Percentiles rank a stretch among this genome's conserved stretches.
Conservation (phyloP, 92 coral and sea anemone species). For the Galaxea fascicularis region DNA sequence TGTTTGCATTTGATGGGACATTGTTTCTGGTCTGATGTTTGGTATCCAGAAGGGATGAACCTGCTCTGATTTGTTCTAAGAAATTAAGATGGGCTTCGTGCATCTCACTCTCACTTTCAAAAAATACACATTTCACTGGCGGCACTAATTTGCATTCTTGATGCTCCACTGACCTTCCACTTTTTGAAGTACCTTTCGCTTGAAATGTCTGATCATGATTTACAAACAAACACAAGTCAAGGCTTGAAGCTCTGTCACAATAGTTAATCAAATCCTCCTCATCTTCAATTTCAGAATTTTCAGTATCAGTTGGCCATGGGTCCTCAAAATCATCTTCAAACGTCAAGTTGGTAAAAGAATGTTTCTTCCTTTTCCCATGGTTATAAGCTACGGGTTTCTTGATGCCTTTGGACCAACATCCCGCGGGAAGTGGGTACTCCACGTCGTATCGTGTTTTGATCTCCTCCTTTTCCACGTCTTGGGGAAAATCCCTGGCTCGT, state of each 20-base stretch:
- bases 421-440: conserved; percentile 57
- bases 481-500: conserved; percentile 15
- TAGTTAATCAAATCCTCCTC: background rate
- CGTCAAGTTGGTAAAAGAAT: background rate
- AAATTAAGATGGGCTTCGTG: conserved; percentile 9
- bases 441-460: conserved; percentile 67
- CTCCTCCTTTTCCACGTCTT: background rate
- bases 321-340: conserved; percentile 21
- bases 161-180: background rate
- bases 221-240: background rate
- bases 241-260: conserved; percentile 2
- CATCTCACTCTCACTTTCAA: conserved; percentile 37
- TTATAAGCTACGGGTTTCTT: background rate
- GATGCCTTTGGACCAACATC: conserved; percentile 29
- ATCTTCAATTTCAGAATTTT: background rate
- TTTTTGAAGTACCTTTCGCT: background rate
- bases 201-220: background rate
- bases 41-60: conserved; percentile 16
- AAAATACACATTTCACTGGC: conserved; percentile 26
- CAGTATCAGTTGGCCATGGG: background rate
- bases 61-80: conserved; percentile 18
- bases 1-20: background rate
- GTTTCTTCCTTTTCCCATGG: conserved; percentile 25
- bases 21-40: background rate
- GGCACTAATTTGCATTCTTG: too few relatives aligned